Evolutionary conservation across 2,888 invertebrate genomes (phyloP).

Genomic region (Agrypnus murinus): DNA sequence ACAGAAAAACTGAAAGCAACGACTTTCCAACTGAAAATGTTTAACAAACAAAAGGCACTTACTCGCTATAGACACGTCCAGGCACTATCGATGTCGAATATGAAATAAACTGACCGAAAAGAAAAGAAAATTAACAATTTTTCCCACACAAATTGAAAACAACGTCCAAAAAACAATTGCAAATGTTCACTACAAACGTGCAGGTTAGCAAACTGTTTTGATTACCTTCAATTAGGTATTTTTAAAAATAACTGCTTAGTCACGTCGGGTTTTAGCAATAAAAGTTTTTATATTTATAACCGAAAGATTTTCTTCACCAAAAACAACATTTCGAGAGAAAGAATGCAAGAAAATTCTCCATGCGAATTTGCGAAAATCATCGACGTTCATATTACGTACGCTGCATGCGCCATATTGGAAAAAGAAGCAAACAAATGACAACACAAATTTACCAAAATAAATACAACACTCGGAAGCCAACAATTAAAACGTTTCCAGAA

Average conservation of each 20-base stretch:
- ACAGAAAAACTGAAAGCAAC: too few relatives aligned
- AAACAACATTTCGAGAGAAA: not conserved
- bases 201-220: conserved; percentile 32
- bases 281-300: not conserved
- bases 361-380: conserved; percentile 48
- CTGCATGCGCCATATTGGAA: conserved; percentile 59
- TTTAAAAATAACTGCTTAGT: conserved; percentile 28
- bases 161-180: too few relatives aligned
- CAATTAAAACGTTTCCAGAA: too few relatives aligned
- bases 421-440: conserved; percentile 52
- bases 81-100: too few relatives aligned
- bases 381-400: conserved; percentile 55
- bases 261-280: not conserved
- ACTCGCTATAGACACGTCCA: too few relatives aligned
- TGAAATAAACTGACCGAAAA: too few relatives aligned
- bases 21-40: too few relatives aligned
- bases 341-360: conserved; percentile 5
- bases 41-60: too few relatives aligned
- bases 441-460: conserved; percentile 31
- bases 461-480: not conserved
- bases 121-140: too few relatives aligned
- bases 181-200: not conserved
- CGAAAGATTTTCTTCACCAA: not conserved
- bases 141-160: too few relatives aligned
- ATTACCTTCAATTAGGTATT: conserved; percentile 2